A percentile compares a stretch with the other conserved stretches of the same genome.
Evolutionary conservation across 2,888 invertebrate genomes (phyloP).

Genomic region (Nomada hirtipes): DNA sequence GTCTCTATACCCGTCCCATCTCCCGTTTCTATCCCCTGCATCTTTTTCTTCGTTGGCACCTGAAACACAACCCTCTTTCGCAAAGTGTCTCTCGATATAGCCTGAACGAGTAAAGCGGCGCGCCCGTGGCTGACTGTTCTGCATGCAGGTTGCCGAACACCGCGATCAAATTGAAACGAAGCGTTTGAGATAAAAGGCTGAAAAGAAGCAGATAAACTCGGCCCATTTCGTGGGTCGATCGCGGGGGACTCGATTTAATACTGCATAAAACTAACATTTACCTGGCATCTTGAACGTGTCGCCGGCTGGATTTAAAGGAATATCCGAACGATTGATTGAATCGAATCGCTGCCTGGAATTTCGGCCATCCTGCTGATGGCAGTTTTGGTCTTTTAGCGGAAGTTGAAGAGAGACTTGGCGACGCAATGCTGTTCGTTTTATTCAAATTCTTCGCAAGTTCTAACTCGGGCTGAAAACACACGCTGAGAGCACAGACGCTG

Average conservation of each 20-base stretch:
- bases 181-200: constrained; percentile 1
- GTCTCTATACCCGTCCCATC: not conserved
- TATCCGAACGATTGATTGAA: constrained; percentile 14
- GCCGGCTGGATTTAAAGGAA: not conserved
- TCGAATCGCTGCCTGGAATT: constrained; percentile 9
- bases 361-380: constrained; percentile 35
- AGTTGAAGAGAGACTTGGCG: constrained; percentile 36
- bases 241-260: not conserved
- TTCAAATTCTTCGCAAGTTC: constrained; percentile 54
- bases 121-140: constrained; percentile 46
- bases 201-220: constrained; percentile 18
- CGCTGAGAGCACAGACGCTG: not conserved
- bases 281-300: not conserved
- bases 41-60: constrained; percentile 56
- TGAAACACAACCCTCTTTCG: constrained; percentile 63
- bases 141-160: constrained; percentile 35
- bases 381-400: constrained; percentile 46
- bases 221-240: not conserved
- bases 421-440: constrained; percentile 49
- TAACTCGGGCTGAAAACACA: not conserved
- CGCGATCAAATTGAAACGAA: constrained; percentile 48
- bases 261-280: constrained; percentile 33
- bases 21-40: constrained; percentile 38
- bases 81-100: constrained; percentile 44
- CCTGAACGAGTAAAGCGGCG: constrained; percentile 17